These are phyloP conservation scores for Anastatus disparis DNA, from an alignment of 1,140 invertebrate species.

Conservation along the genomic window DNA sequence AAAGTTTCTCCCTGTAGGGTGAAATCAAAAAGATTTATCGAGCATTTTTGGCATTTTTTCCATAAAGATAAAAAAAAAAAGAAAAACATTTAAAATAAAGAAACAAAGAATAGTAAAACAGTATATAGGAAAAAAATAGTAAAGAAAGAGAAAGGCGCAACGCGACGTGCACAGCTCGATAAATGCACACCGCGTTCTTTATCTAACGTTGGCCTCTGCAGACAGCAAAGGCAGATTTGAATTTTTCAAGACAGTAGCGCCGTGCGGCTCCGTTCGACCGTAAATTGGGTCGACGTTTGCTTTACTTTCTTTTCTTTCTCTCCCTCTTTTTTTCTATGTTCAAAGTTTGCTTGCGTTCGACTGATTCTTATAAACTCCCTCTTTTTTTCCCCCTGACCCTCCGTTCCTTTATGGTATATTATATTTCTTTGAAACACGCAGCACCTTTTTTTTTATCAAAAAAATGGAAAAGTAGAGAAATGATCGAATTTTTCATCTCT, in stretches of 20 bases:
- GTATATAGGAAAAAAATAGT: too few species aligned
- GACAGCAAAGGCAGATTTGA: constrained; percentile 18
- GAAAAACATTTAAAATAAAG: too few species aligned
- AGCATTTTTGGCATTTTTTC: too few species aligned
- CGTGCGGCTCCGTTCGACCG: neutral
- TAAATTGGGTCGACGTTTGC: constrained; percentile 28
- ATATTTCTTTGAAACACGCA: constrained; percentile 10
- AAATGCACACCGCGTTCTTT: neutral
- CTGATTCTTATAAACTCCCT: constrained; percentile 20
- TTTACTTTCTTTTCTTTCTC: too few species aligned
- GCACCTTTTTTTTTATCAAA: neutral
- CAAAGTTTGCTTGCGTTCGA: too few species aligned
- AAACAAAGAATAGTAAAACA: too few species aligned
- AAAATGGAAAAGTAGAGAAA: too few species aligned
- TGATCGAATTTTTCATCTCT: too few species aligned
- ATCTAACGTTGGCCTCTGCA: neutral
- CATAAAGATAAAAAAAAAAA: too few species aligned
- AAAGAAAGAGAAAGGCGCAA: neutral
- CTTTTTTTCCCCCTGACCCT: neutral
- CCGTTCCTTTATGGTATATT: neutral
- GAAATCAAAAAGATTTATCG: too few species aligned
- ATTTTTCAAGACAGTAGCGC: constrained; percentile 32
- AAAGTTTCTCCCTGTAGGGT: too few species aligned
- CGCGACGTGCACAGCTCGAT: constrained; percentile 8
- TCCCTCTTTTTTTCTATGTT: too few species aligned